Conservation (phyloP, 2,113 vertebrate genomes). For the Xiphophorus hellerii region DNA sequence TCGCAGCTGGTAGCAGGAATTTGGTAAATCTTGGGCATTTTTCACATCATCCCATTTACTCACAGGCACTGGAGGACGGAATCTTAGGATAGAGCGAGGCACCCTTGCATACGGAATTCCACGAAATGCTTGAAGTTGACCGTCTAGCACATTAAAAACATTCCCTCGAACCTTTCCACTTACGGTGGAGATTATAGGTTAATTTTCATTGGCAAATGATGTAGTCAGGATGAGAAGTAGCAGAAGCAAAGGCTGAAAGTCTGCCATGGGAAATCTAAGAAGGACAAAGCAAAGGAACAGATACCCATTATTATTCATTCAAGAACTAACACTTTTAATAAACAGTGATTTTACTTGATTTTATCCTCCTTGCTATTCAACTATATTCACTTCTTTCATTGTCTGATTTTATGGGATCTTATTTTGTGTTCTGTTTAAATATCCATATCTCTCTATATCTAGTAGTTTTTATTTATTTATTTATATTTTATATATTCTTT, state of each 20-base stretch:
- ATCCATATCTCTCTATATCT: too few species aligned
- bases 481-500: too few species aligned
- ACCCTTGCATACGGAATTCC: conserved; percentile 90
- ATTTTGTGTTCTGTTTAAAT: too few species aligned
- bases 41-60: conserved; percentile 78
- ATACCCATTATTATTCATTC: neutral
- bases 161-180: conserved; percentile 84
- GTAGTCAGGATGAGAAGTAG: conserved; percentile 34
- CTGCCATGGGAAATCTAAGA: conserved; percentile 45
- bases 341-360: neutral
- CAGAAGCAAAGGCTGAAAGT: conserved; percentile 16
- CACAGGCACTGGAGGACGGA: conserved; percentile 81
- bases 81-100: conserved; percentile 74
- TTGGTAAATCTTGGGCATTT: conserved; percentile 81
- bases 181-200: conserved; percentile 79
- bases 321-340: neutral
- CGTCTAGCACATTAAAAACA: conserved; percentile 74
- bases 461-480: too few species aligned
- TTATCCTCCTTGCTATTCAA: too few species aligned
- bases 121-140: conserved; percentile 84
- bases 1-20: conserved; percentile 84
- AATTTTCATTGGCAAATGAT: conserved; percentile 67
- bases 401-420: too few species aligned
- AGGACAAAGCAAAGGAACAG: neutral
- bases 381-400: too few species aligned